Base-by-base conservation (phyloP, 2,888 invertebrate genomes). In the Euproctis similis region DNA sequence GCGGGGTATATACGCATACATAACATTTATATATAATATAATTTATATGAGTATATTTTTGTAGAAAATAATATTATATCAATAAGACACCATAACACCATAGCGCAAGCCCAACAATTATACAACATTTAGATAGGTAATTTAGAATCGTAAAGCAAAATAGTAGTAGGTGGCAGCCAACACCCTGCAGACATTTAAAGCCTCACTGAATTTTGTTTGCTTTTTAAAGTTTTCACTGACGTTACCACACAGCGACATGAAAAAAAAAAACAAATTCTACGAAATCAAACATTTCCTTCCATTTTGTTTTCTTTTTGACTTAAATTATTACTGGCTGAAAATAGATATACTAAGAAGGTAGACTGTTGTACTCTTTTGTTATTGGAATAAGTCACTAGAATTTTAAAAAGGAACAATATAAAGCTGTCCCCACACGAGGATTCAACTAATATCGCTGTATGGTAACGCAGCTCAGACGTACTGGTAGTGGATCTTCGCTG, bases 121-220 rank as follows among this genome's bases (percentile, higher is more conserved):
- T 36, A 59, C 62, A 66, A 68, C 61, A 68, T 54, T 62, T 42
- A 67, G 39, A 30, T n/a, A n/a, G n/a, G 51, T 35, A 52, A 42
- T 45, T 48, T 44, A 49, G 45, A 36, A 53, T 48, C 53, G 53
- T 51, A 43, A 59, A 66, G 59, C 60, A 46, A 57, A n/a, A n/a
- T n/a, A n/a, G n/a, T 42, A 53, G 40, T 45, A 42, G 48, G 52
- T 62, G 58, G 75, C 81, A 81, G 80, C 82, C 82, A 82, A 82
- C 82, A 82, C 82, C 75, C 81, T 80, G 82, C 82, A 81, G 69
- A 82, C 82, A 82, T 80, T 71, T 60, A 80, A 82, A 81, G 81
- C 81, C 73, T 71, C 56, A 46, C 53, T 30, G 23, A 24, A 58
- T 59, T 55, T 24, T 37, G 41, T 54, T 45, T 29, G 11, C 24